A percentile compares a stretch with the other conserved stretches of the same genome.
These are phyloP conservation scores for Pangasius sanitwongsei DNA, from an alignment of 2,797 vertebrate species.

Conservation along the genomic window DNA sequence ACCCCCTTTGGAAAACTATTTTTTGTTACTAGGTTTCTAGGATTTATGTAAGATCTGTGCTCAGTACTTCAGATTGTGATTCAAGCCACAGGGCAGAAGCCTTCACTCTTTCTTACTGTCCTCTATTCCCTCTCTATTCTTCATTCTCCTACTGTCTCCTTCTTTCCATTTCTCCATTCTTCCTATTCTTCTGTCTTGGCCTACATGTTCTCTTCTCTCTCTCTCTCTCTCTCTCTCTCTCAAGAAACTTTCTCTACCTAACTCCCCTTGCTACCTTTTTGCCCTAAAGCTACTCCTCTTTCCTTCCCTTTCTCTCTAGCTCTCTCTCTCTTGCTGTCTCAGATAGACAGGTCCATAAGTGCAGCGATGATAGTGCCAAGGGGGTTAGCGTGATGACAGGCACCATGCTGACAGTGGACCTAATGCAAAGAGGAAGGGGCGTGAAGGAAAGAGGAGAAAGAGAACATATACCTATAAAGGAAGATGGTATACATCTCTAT, in stretches of 20 bases:
- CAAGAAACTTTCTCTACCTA: neutral
- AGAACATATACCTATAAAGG: neutral
- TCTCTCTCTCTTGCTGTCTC: constrained; percentile 30
- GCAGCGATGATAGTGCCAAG: constrained; percentile 73
- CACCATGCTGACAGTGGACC: constrained; percentile 71
- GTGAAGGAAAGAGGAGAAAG: constrained; percentile 19
- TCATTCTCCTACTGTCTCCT: neutral
- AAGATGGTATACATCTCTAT: neutral
- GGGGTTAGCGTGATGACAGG: constrained; percentile 77
- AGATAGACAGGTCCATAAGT: constrained; percentile 80
- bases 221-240: neutral
- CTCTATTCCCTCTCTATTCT: constrained; percentile 14
- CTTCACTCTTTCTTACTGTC: constrained; percentile 22
- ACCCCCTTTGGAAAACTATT: neutral
- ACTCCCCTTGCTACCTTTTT: constrained; percentile 18
- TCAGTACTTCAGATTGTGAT: neutral
- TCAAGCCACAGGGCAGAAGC: neutral
- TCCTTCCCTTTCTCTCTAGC: constrained; percentile 24
- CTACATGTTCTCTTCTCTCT: constrained; percentile 18
- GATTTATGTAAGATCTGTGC: neutral
- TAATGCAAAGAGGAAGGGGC: constrained; percentile 53
- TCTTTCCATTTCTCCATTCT: neutral
- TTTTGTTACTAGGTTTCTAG: neutral
- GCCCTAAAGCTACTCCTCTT: constrained; percentile 38
- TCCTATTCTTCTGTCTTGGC: neutral